Percentiles rank a stretch among this genome's conserved stretches.
These are phyloP conservation scores for Ischnus inquisitorius DNA, from an alignment of 2,888 invertebrate genomes.

Conservation along the genomic window DNA sequence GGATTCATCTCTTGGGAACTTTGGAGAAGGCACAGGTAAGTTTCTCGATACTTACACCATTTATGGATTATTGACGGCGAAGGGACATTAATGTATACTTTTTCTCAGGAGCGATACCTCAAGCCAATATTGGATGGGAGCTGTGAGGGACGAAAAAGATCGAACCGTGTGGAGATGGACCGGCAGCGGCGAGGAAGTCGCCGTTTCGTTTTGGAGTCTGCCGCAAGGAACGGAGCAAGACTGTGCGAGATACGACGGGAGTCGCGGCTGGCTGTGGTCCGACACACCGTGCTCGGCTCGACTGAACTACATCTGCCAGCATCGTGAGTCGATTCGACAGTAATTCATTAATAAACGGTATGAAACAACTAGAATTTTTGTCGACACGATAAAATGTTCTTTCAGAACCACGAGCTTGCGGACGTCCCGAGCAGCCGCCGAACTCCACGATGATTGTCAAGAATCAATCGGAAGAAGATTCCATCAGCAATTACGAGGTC, in stretches of 20 bases:
- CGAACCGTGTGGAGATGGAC: constrained; percentile 95
- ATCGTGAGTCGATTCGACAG: constrained; percentile 89
- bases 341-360: neutral
- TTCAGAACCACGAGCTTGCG: constrained; percentile 95
- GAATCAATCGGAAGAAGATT: constrained; percentile 82
- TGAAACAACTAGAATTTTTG: neutral
- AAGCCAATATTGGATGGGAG: constrained; percentile 98
- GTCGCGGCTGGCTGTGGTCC: constrained; percentile 98
- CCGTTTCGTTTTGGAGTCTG: constrained; percentile 96
- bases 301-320: constrained; percentile 96
- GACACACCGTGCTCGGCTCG: constrained; percentile 95
- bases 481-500: constrained; percentile 90
- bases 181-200: constrained; percentile 93
- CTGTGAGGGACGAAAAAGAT: constrained; percentile 93
- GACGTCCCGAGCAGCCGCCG: constrained; percentile 96
- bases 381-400: neutral
- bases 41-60: constrained; percentile 35
- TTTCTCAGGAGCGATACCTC: constrained; percentile 91
- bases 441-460: constrained; percentile 93
- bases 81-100: neutral
- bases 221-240: constrained; percentile 92
- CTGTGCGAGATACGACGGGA: constrained; percentile 96
- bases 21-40: constrained; percentile 94
- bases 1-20: constrained; percentile 98
- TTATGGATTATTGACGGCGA: neutral